These are phyloP conservation scores for Abrostola tripartita DNA, from an alignment of 2,888 invertebrate species.

Conservation along the genomic window DNA sequence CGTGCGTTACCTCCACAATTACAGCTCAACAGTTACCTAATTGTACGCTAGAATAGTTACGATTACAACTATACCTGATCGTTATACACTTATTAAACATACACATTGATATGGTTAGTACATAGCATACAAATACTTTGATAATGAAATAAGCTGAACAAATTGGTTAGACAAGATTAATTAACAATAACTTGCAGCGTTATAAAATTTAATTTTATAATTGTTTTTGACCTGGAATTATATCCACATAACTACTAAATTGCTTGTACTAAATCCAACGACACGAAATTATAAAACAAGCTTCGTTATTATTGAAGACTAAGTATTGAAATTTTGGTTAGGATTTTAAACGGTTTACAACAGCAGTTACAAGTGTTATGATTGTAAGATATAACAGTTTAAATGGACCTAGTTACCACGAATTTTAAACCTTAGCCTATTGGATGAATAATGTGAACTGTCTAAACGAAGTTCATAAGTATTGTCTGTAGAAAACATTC, in stretches of 20 bases:
- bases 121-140: constrained; percentile 16
- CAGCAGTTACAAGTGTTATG: too few relatives aligned
- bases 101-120: constrained; percentile 25
- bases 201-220: background rate
- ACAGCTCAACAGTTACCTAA: constrained; percentile 17
- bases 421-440: too few relatives aligned
- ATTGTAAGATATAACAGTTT: too few relatives aligned
- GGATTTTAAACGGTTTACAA: background rate
- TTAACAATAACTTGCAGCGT: background rate
- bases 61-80: background rate
- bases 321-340: background rate
- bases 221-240: background rate
- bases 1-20: constrained; percentile 8
- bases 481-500: too few relatives aligned
- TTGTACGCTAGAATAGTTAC: constrained; percentile 13
- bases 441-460: too few relatives aligned
- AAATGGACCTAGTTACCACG: too few relatives aligned
- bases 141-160: background rate
- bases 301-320: background rate
- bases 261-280: background rate
- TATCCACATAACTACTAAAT: background rate
- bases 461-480: too few relatives aligned
- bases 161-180: constrained; percentile 9
- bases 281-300: background rate
- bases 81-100: constrained; percentile 5